Conservation (phyloP, 2,888 invertebrate genomes). For the Ochropacha duplaris region DNA sequence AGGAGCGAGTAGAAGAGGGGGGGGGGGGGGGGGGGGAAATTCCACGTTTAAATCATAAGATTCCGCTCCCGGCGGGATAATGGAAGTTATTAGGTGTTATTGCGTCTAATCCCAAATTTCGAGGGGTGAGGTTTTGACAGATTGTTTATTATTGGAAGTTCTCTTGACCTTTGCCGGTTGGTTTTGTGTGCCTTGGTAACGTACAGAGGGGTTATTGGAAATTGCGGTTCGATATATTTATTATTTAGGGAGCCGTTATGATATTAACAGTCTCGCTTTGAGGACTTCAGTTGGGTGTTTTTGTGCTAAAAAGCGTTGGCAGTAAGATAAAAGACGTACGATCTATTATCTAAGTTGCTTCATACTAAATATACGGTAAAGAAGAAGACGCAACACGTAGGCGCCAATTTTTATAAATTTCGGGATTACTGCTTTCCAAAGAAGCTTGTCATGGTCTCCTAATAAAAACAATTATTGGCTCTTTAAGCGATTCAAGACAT, state of each 20-base stretch:
- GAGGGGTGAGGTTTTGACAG: conserved; percentile 2
- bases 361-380: too few species aligned
- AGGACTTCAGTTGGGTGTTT: not conserved
- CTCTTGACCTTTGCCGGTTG: not conserved
- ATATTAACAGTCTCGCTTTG: not conserved
- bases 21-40: conserved; percentile 1
- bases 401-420: too few species aligned
- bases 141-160: not conserved
- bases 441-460: not conserved
- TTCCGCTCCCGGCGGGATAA: conserved; percentile 11
- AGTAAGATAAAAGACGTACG: too few species aligned
- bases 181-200: not conserved
- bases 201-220: not conserved
- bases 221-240: not conserved
- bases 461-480: not conserved
- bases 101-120: conserved; percentile 10
- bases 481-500: too few species aligned
- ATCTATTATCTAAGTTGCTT: too few species aligned
- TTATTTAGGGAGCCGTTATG: not conserved
- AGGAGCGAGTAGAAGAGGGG: not conserved
- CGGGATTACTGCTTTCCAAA: too few species aligned
- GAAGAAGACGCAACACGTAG: too few species aligned
- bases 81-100: conserved; percentile 20
- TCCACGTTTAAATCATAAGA: conserved; percentile 13
- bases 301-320: not conserved